Base-by-base conservation (phyloP, 2,113 vertebrate species). In the Cheirogaleus medius region DNA sequence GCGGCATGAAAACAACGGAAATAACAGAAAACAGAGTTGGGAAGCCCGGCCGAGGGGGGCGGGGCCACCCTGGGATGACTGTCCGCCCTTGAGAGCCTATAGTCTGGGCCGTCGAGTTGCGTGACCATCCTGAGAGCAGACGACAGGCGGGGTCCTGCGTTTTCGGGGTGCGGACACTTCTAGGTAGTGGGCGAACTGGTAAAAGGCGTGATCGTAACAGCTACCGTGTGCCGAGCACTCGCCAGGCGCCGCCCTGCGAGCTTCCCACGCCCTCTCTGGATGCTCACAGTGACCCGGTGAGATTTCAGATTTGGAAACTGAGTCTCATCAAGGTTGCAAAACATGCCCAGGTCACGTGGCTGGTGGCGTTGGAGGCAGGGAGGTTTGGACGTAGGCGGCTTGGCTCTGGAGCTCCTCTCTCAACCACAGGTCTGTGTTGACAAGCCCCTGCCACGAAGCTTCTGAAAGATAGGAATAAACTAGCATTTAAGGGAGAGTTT, bases 341-440 rank as follows among this genome's bases (percentile, higher is more conserved):
- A 18, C 10, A 3, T 1, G 44, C 21, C 6, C 29, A 1, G 74
- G 81, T 17, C 81, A 27, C 23, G 2, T 29, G 66, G 84, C 10
- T 5, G 58, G 29, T 3, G 8, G 66, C 0, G 21, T 63, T 4
- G 1, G 25, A 3, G 5, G 10, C 20, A 23, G 37, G 42, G 18
- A 34, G 42, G 7, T 27, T 15, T 18, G 44, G 81, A 49, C 39
- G 1, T 8, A 10, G 29, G 34, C 20, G 10, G 39, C 44, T 34
- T 9, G 42, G 3, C 21, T 5, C 34, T 2, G 0, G 20, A 15
- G 42, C 29, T 44, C 42, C 17, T 17, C 8, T 49, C 76, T 63
- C 37, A 15, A 8, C 3, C 9, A 1, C 27, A 69, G 1, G 20
- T 29, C 71, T 56, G 1, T 7, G 2, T 1, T 5, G 7, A 54